Percentiles rank a stretch among this genome's conserved stretches.
Evolutionary conservation across 2,113 vertebrate genomes (phyloP).

Genomic region (Strigops habroptila): DNA sequence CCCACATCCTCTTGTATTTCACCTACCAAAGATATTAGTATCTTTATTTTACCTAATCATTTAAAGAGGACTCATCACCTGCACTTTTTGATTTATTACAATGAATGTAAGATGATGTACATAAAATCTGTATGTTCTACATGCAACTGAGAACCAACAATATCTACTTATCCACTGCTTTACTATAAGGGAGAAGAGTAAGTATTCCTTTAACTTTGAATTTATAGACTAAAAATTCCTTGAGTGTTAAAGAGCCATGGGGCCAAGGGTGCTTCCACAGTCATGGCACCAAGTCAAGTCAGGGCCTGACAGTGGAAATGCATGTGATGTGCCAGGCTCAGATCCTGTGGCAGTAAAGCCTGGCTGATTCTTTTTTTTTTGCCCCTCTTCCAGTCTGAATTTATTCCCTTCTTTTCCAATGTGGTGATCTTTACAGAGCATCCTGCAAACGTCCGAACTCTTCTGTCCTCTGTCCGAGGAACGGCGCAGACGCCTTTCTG

Average conservation of each 20-base stretch:
- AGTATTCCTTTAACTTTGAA: background rate
- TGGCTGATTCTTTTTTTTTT: background rate
- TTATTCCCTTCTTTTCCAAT: background rate
- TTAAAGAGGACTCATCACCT: background rate
- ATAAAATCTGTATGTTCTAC: background rate
- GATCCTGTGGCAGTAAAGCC: background rate
- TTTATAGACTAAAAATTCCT: background rate
- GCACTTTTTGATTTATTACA: background rate
- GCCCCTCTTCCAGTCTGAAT: background rate
- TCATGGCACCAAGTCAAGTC: background rate
- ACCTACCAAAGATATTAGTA: background rate
- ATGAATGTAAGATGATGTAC: background rate
- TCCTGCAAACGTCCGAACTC: background rate
- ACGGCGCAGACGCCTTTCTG: background rate
- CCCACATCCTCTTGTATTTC: background rate
- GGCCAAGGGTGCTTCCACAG: background rate
- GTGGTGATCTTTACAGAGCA: background rate
- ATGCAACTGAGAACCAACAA: background rate
- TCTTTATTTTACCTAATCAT: background rate
- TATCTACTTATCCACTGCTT: background rate
- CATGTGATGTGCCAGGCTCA: background rate
- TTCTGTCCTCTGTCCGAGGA: rapidly evolving
- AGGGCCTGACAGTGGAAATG: rapidly evolving
- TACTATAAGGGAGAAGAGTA: background rate
- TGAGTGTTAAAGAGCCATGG: rapidly evolving